Percentiles rank a stretch among this genome's conserved stretches.
Conservation (phyloP, 2,113 vertebrate genomes). For the Plotosus lineatus region DNA sequence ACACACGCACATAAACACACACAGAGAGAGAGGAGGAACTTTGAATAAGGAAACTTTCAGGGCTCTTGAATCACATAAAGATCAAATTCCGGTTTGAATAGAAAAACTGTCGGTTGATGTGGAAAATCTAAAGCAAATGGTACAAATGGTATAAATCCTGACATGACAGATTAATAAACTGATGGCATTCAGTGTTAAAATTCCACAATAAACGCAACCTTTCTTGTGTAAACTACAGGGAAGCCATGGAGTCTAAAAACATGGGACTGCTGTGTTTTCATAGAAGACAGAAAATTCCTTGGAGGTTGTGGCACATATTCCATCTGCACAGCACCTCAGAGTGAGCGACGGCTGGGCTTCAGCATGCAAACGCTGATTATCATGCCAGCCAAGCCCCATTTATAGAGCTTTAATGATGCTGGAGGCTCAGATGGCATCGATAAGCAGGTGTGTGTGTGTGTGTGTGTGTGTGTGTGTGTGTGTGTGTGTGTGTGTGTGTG, state of each 20-base stretch:
- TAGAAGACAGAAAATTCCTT: background rate
- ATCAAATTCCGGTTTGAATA: constrained; percentile 1
- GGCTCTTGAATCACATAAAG: constrained; percentile 39
- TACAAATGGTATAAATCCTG: constrained; percentile 9
- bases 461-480: constrained; percentile 62
- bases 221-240: background rate
- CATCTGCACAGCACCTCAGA: constrained; percentile 40
- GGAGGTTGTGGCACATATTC: constrained; percentile 14
- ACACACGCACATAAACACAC: background rate
- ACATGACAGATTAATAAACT: constrained; percentile 3
- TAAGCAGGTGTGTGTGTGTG: constrained; percentile 64
- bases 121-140: constrained; percentile 15
- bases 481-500: constrained; percentile 67
- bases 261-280: constrained; percentile 4
- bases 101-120: constrained; percentile 6
- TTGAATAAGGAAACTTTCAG: constrained; percentile 7
- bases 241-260: background rate
- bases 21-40: background rate
- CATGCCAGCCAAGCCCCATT: constrained; percentile 53
- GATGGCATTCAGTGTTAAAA: background rate
- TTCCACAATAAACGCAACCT: constrained; percentile 11
- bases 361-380: constrained; percentile 54
- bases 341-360: constrained; percentile 48
- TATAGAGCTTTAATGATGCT: constrained; percentile 65
- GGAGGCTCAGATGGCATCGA: constrained; percentile 69